A percentile compares a stretch with the other conserved stretches of the same genome.
phyloP scores from a whole-genome alignment of 2,888 invertebrate species.

The Hemaris fuciformis region DNA sequence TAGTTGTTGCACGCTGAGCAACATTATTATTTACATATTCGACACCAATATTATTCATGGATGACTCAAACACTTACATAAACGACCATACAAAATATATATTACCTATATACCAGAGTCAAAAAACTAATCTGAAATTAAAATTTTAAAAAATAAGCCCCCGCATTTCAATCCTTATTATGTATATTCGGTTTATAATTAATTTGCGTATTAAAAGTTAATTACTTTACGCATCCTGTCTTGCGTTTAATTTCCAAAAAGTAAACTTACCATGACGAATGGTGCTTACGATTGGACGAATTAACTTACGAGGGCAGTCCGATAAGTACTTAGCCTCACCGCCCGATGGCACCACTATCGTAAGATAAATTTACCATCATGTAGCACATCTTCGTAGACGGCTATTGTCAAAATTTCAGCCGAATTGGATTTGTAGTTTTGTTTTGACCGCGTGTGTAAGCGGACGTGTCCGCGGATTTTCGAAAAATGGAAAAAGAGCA shows the following conservation, averaged over 20 bases:
- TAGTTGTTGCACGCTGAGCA: neutral
- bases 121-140: neutral
- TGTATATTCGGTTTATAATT: constrained; percentile 10
- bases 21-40: neutral
- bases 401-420: too few relatives aligned
- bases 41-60: neutral
- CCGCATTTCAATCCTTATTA: neutral
- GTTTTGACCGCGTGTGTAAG: too few relatives aligned
- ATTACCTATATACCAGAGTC: neutral
- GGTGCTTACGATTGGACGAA: constrained; percentile 17
- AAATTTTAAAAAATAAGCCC: neutral
- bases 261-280: constrained; percentile 14
- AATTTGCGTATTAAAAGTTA: constrained; percentile 4
- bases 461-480: too few relatives aligned
- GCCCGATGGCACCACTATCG: too few relatives aligned
- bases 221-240: constrained; percentile 1
- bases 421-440: too few relatives aligned
- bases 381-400: too few relatives aligned
- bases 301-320: too few relatives aligned
- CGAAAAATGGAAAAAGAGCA: too few relatives aligned
- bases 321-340: too few relatives aligned
- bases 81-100: neutral
- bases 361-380: too few relatives aligned
- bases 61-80: neutral
- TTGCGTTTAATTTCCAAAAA: constrained; percentile 4